Base-by-base conservation (phyloP, 1,140 invertebrate genomes). In the Mizuhopecten yessoensis region DNA sequence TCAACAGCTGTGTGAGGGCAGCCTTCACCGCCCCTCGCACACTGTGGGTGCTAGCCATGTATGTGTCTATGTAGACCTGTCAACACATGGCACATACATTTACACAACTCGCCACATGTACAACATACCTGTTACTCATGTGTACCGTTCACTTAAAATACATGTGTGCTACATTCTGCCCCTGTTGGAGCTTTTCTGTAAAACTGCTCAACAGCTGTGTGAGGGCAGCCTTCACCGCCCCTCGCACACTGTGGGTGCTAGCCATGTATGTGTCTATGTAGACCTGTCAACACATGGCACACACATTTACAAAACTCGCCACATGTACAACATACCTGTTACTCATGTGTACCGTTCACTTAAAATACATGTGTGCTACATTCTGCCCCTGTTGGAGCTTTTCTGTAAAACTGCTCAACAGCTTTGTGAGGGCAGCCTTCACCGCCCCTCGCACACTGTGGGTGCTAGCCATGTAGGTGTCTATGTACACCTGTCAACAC, bases 21-120 rank as follows among this genome's bases (percentile, higher is more conserved):
- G 95, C 96, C 91, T 95, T 94, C 13, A 95, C 94, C 34, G 96
- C 94, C 13, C 94, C 95, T 87, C 93, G 94, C 34, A 96, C 95
- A 90, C 93, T 96, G 33, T 91, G 90, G 11, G 93, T 92, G 90
- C 94, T 96, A 90, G 89, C 92, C 42, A 89, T 93, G 91, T 95
- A 96, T 29, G 94, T 95, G 86, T 96, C 95, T 91, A 96, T 94
- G 93, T 95, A 96, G 88, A 96, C 95, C 96, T 96, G 93, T 9
- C 93, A 91, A 86, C 57, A 92, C 33, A 57, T 93, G n/a, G n/a
- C 42, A 45, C 33, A 90, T n/a, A 39, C 39, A 89, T 88, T 89
- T 34, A 34, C 42, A 88, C 15, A 42, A 45, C 34, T 20, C 39
- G n/a, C n/a, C n/a, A n/a, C n/a, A n/a, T n/a, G n/a, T n/a, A n/a